These are phyloP conservation scores for Plectus sambesii DNA, from an alignment of 1,140 invertebrate genomes.

Conservation along the genomic window DNA sequence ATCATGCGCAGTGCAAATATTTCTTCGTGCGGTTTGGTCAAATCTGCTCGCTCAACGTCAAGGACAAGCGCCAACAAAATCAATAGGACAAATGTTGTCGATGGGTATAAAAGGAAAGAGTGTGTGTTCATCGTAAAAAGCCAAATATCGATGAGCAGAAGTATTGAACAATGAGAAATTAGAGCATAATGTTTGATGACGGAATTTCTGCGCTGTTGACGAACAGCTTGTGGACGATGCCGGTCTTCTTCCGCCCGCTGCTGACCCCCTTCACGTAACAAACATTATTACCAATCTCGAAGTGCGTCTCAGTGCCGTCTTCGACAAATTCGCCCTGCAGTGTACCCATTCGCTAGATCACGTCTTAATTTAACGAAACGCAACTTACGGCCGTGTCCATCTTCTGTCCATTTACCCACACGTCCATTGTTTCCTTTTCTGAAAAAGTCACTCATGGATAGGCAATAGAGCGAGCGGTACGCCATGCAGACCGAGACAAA, in stretches of 20 bases:
- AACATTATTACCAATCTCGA: slow-evolving; percentile 50
- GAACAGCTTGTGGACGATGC: slow-evolving; percentile 47
- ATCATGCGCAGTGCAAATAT: no score
- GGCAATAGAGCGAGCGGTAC: no score
- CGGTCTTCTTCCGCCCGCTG: slow-evolving; percentile 46
- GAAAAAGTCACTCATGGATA: slow-evolving; percentile 40
- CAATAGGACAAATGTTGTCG: no score
- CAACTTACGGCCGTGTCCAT: slow-evolving; percentile 54
- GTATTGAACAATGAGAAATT: no score
- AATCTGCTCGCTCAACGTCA: no score
- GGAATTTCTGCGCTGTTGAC: slow-evolving; percentile 46
- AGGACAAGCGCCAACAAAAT: no score
- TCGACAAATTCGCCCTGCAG: slow-evolving; percentile 65
- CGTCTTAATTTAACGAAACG: background rate
- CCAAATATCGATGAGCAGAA: no score
- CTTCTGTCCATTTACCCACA: slow-evolving; percentile 65
- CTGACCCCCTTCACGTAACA: slow-evolving; percentile 55
- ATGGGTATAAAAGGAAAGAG: no score
- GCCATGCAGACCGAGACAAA: slow-evolving; percentile 60
- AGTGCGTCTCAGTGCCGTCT: slow-evolving; percentile 68
- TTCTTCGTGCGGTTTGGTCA: no score
- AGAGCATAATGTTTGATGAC: no score
- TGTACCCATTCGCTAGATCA: slow-evolving; percentile 18
- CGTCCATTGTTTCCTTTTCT: slow-evolving; percentile 66
- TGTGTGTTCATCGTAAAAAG: no score